Evolutionary conservation across 1,140 invertebrate genomes (phyloP).

Genomic region (silkworm (Bombyx mori)): DNA sequence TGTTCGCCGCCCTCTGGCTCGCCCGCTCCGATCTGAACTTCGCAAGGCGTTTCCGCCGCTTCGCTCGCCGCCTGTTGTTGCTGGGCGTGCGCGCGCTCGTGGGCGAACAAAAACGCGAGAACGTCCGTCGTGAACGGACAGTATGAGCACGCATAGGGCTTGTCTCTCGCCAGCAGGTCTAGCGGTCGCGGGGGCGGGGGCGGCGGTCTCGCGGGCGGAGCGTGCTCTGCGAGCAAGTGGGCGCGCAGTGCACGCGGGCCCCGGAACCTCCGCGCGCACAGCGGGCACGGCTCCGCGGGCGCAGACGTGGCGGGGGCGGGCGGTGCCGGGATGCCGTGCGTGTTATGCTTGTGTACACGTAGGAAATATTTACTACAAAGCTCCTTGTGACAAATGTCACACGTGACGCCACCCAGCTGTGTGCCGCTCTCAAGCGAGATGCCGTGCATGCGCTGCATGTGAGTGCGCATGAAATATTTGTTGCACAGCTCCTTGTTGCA

Average conservation of each 20-base stretch:
- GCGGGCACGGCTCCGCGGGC: slow-evolving; percentile 79
- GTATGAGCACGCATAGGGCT: slow-evolving; percentile 89
- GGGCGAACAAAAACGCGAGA: slow-evolving; percentile 90
- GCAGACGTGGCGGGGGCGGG: slow-evolving; percentile 71
- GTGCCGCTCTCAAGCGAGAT: slow-evolving; percentile 95
- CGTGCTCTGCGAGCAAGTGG: slow-evolving; percentile 89
- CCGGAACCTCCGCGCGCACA: slow-evolving; percentile 90
- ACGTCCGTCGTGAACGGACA: slow-evolving; percentile 92
- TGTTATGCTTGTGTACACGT: slow-evolving; percentile 97
- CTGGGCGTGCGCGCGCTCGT: slow-evolving; percentile 86
- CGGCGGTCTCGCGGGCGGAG: slow-evolving; percentile 68
- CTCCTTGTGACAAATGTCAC: slow-evolving; percentile 98
- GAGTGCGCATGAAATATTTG: slow-evolving; percentile 99
- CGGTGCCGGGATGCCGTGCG: slow-evolving; percentile 87
- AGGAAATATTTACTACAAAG: slow-evolving; percentile 98
- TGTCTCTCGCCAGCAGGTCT: slow-evolving; percentile 64
- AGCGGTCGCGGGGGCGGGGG: slow-evolving; percentile 72
- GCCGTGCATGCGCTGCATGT: slow-evolving; percentile 99
- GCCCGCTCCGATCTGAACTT: slow-evolving; percentile 18
- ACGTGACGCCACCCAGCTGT: slow-evolving; percentile 92
- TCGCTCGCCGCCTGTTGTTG: slow-evolving; percentile 23
- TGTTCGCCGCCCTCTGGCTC: slow-evolving; percentile 21
- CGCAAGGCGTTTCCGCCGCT: slow-evolving; percentile 18
- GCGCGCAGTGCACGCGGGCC: slow-evolving; percentile 92
- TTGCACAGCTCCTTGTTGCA: slow-evolving; percentile 99